Evolutionary conservation across 2,113 vertebrate species (phyloP).

Genomic region (Thalassarche chlororhynchos): DNA sequence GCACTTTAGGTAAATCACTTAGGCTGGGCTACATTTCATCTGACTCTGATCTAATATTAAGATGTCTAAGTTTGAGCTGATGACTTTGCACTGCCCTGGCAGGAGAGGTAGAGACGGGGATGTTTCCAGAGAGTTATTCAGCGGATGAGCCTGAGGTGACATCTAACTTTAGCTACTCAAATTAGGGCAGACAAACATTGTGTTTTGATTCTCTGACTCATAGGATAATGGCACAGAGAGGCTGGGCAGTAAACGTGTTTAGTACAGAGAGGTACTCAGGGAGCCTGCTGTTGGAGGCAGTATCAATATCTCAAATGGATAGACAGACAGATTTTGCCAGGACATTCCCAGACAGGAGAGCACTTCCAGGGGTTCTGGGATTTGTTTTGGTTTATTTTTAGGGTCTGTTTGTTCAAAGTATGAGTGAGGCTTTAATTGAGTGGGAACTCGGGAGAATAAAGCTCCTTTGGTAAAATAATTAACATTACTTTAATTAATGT

Average conservation of each 20-base stretch:
- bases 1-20: neutral
- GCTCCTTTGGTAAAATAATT: conserved; percentile 34
- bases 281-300: neutral
- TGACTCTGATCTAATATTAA: neutral
- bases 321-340: neutral
- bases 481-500: conserved; percentile 37
- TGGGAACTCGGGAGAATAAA: neutral
- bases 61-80: neutral
- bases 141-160: neutral
- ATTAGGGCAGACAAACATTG: neutral
- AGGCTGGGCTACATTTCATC: neutral
- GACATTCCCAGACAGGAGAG: neutral
- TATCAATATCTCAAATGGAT: neutral
- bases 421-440: neutral
- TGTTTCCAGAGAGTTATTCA: neutral
- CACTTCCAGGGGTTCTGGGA: neutral
- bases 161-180: neutral
- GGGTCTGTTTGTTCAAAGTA: neutral
- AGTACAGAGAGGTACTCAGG: neutral
- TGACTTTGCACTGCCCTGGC: neutral
- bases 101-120: neutral
- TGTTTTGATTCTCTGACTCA: neutral
- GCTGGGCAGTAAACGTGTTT: neutral
- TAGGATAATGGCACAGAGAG: neutral
- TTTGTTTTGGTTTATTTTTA: conserved; percentile 27